Base-by-base conservation (phyloP, 1,140 invertebrate genomes). In the Magallana angulata region DNA sequence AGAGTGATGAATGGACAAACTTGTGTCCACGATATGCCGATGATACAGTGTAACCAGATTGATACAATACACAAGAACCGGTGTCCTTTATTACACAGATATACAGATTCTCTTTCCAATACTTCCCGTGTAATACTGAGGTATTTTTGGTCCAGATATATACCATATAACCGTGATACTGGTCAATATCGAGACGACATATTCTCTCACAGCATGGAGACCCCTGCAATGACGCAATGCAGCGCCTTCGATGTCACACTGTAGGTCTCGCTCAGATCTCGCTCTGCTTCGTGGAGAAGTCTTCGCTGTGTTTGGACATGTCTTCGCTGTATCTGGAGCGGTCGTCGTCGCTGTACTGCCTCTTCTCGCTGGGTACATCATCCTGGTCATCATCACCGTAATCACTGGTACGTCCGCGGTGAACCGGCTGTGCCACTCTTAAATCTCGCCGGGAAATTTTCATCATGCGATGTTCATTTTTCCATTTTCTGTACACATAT, bases 401-500 rank as follows among this genome's bases (percentile, higher is more conserved):
- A 7, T 71, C 68, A 71, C 68, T 71, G 0, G 7, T 30, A 11
- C 7, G 9, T 71, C 68, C n/a, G 24, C n/a, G 24, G 6, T 18
- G n/a, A 11, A 30, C 18, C 1, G n/a, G 24, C 1, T 24, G 18
- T 7, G 24, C n/a, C 1, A 71, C 68, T 1, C 18, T 18, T 1
- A 71, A 11, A 18, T 71, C 68, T 71, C 68, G 24, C 1, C 24
- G 68, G 12, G 68, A 36, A 76, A 76, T 76, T 76, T 30, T 76
- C 68, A 76, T 9, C 68, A 76, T 76, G 11, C 68, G 24, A 4
- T 76, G 24, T 30, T 76, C 68, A 30, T 76, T 30, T 76, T 76
- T 76, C 68, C 68, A 76, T 76, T 76, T 76, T 11, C 68, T 76
- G 24, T 36, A 76, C 68, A 76, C 68, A 11, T 76, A 76, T 30